Conservation (phyloP, 1,140 invertebrate genomes). For the Eufriesea mexicana region DNA sequence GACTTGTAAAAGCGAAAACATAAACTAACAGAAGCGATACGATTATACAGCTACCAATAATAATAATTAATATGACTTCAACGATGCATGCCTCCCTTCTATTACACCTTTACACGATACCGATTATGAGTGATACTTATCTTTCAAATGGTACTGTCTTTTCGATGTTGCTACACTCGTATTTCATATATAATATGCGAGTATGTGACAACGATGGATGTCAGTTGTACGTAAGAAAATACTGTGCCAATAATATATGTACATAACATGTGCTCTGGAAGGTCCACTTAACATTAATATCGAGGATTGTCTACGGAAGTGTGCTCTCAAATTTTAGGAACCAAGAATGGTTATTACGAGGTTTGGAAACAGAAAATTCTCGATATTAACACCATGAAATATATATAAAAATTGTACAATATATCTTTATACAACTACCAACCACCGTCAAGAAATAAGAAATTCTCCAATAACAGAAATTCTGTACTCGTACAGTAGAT, state of each 20-base stretch:
- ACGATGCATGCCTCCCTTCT: slow-evolving; percentile 49
- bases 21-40: slow-evolving; percentile 44
- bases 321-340: neutral
- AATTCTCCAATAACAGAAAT: neutral
- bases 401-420: neutral
- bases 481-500: neutral
- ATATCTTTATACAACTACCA: neutral
- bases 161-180: slow-evolving; percentile 22
- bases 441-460: neutral
- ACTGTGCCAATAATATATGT: neutral
- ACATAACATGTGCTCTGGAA: neutral
- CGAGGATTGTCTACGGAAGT: neutral
- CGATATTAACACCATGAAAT: neutral
- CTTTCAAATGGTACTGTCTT: slow-evolving; percentile 30
- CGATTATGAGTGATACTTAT: slow-evolving; percentile 45
- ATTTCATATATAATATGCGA: neutral
- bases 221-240: neutral
- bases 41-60: slow-evolving; percentile 19
- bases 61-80: slow-evolving; percentile 23
- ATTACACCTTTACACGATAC: slow-evolving; percentile 49
- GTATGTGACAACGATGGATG: neutral
- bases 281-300: neutral
- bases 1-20: slow-evolving; percentile 28
- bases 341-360: neutral
- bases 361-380: neutral